A percentile compares a stretch with the other conserved stretches of the same genome.
phyloP scores from a whole-genome alignment of 2,113 vertebrate species.

The Tamias sibiricus region DNA sequence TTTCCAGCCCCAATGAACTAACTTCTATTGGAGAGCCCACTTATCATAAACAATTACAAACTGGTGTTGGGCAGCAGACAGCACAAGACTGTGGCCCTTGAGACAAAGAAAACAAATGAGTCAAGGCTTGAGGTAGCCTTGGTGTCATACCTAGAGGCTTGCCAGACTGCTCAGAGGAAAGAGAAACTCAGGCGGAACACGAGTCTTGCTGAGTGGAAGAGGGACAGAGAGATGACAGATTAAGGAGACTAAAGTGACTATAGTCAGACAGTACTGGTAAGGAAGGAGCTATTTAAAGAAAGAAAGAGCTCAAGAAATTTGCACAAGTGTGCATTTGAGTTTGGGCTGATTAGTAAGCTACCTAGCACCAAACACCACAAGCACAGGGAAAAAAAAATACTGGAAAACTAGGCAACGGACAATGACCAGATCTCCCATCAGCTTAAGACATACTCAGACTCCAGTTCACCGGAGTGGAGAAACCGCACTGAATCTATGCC shows the following conservation, averaged over 20 bases:
- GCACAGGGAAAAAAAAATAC: not conserved
- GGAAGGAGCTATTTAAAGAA: not conserved
- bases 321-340: not conserved
- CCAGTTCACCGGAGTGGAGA: not conserved
- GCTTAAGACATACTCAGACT: not conserved
- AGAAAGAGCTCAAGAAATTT: not conserved
- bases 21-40: not conserved
- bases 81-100: not conserved
- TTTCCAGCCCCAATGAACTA: not conserved
- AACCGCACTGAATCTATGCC: not conserved
- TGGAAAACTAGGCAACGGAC: not conserved
- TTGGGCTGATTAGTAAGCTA: not conserved
- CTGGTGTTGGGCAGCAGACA: not conserved
- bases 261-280: not conserved
- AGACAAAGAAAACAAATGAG: not conserved
- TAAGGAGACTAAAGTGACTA: not conserved
- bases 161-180: not conserved
- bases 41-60: not conserved
- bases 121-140: not conserved
- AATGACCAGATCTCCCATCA: not conserved
- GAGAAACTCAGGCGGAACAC: not conserved
- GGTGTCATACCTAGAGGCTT: not conserved
- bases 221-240: not conserved
- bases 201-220: not conserved
- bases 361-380: not conserved